Percentiles rank a stretch among this genome's conserved stretches.
These are phyloP conservation scores for Periophthalmodon schlosseri DNA, from an alignment of 2,113 vertebrate genomes.

Conservation along the genomic window DNA sequence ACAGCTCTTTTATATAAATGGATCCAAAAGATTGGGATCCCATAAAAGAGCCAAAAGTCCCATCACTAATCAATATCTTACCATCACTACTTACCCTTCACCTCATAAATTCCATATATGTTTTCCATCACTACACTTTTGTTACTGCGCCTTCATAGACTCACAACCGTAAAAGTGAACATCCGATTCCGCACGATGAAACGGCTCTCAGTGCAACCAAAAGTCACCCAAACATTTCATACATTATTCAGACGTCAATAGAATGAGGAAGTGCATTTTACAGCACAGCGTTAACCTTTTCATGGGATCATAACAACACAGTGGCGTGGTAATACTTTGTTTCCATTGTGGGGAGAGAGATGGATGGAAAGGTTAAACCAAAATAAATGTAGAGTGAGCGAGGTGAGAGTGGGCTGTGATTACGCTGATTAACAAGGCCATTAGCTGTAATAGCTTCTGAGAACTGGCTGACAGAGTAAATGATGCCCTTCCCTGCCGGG, in stretches of 20 bases:
- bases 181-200: too few relatives aligned
- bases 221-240: neutral
- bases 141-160: too few relatives aligned
- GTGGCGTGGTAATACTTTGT: constrained; percentile 46
- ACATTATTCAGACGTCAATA: constrained; percentile 1
- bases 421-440: constrained; percentile 67
- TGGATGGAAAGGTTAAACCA: constrained; percentile 61
- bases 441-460: constrained; percentile 67
- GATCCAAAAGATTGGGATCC: too few relatives aligned
- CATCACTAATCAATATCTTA: too few relatives aligned
- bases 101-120: too few relatives aligned
- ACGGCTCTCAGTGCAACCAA: neutral
- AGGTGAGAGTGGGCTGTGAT: constrained; percentile 51
- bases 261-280: neutral
- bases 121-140: too few relatives aligned
- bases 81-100: too few relatives aligned
- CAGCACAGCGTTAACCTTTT: constrained; percentile 56
- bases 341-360: constrained; percentile 48
- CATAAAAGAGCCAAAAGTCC: too few relatives aligned
- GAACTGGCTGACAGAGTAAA: constrained; percentile 39
- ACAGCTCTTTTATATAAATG: too few relatives aligned
- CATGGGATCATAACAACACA: constrained; percentile 50
- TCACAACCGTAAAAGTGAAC: too few relatives aligned
- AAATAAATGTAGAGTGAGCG: constrained; percentile 63
- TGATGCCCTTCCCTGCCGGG: constrained; percentile 10